phyloP scores from a whole-genome alignment of 2,113 vertebrate genomes.

The Fregata magnificens region DNA sequence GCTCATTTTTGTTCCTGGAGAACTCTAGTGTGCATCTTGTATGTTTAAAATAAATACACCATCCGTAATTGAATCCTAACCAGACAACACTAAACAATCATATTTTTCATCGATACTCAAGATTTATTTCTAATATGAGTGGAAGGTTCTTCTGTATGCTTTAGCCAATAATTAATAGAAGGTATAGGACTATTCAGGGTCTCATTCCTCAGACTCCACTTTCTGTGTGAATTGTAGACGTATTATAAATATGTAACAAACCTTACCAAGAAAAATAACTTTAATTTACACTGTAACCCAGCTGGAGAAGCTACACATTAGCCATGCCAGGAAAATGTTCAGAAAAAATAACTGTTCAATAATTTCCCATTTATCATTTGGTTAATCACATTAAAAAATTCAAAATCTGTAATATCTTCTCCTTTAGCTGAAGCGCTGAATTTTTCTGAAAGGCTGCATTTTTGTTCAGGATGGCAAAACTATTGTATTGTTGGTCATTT shows the following conservation, averaged over 20 bases:
- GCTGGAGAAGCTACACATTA: neutral
- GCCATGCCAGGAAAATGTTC: neutral
- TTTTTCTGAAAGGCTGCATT: neutral
- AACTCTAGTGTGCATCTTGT: conserved; percentile 36
- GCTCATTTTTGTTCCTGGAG: conserved; percentile 55
- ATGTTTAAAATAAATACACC: conserved; percentile 67
- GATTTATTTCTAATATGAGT: neutral
- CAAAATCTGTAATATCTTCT: neutral
- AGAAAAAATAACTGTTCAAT: neutral
- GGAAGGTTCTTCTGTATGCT: conserved; percentile 10
- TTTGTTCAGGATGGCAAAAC: neutral
- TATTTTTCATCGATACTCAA: conserved; percentile 34
- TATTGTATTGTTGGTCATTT: neutral
- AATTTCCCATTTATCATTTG: neutral
- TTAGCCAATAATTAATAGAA: conserved; percentile 29
- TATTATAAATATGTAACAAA: neutral
- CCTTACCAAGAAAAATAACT: neutral
- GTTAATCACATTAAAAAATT: neutral
- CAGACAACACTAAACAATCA: conserved; percentile 49
- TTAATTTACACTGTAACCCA: neutral
- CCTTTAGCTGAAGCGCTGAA: neutral
- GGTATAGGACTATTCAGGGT: neutral
- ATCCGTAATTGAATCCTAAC: conserved; percentile 53
- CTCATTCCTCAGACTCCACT: neutral
- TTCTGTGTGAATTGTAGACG: neutral